A percentile compares a stretch with the other conserved stretches of the same genome.
Conservation (phyloP, 2,888 invertebrate species). For the Eilema depressum region DNA sequence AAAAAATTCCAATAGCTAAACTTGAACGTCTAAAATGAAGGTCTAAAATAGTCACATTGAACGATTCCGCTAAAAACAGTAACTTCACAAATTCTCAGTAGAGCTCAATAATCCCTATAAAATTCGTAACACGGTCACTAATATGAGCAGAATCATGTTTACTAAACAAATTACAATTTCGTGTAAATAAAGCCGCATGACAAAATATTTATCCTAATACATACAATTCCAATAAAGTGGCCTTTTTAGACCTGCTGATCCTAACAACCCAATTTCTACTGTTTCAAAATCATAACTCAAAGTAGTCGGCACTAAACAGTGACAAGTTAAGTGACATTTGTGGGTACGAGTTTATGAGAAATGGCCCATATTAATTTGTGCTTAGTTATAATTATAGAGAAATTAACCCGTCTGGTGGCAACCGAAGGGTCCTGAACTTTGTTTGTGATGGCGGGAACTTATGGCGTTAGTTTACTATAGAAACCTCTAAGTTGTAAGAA, state of each 20-base stretch:
- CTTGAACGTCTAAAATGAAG: too few species aligned
- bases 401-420: slow-evolving; percentile 47
- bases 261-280: neutral
- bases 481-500: neutral
- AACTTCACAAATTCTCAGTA: too few species aligned
- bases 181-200: too few species aligned
- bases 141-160: too few species aligned
- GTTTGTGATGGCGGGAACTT: slow-evolving; percentile 14
- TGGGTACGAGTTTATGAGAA: slow-evolving; percentile 46
- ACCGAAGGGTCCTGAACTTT: slow-evolving; percentile 10
- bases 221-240: too few species aligned
- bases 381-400: slow-evolving; percentile 47
- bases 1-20: neutral
- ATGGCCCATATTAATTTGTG: slow-evolving; percentile 49
- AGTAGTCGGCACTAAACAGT: slow-evolving; percentile 11
- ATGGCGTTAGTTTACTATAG: slow-evolving; percentile 2
- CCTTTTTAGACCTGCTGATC: too few species aligned
- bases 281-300: slow-evolving; percentile 36
- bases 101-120: too few species aligned
- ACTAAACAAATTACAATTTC: too few species aligned
- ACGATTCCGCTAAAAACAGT: too few species aligned
- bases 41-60: too few species aligned
- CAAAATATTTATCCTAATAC: too few species aligned
- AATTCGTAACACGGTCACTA: too few species aligned
- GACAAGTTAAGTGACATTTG: slow-evolving; percentile 35